A percentile compares a stretch with the other conserved stretches of the same genome.
phyloP scores from a whole-genome alignment of 1,140 invertebrate species.

The Drosophila athabasca region DNA sequence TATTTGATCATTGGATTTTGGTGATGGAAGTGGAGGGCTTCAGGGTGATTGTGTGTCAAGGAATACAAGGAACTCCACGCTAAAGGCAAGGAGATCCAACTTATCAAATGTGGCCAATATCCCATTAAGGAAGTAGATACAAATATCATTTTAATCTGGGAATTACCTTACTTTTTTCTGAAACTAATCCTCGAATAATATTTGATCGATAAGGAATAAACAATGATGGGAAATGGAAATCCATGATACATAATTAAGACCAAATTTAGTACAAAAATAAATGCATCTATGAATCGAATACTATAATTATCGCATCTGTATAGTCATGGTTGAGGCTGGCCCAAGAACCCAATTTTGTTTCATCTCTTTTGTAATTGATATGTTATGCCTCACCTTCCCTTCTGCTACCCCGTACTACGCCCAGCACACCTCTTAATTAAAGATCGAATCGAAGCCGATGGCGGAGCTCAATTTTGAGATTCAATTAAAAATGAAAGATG shows the following conservation, averaged over 20 bases:
- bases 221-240: no score
- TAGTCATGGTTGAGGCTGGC: slow-evolving; percentile 4
- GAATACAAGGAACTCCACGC: not conserved
- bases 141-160: no score
- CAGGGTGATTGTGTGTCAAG: slow-evolving; percentile 24
- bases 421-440: slow-evolving; percentile 48
- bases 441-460: slow-evolving; percentile 47
- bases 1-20: slow-evolving; percentile 33
- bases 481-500: slow-evolving; percentile 54
- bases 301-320: slow-evolving; percentile 30
- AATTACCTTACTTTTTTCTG: no score
- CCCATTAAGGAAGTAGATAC: no score
- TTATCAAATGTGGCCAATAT: no score
- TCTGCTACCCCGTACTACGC: slow-evolving; percentile 1
- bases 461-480: slow-evolving; percentile 43
- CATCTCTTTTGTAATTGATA: slow-evolving; percentile 56
- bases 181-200: no score
- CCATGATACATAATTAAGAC: no score
- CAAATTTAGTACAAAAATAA: not conserved
- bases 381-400: slow-evolving; percentile 45
- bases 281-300: slow-evolving; percentile 7
- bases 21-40: slow-evolving; percentile 12
- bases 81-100: no score
- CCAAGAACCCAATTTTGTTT: slow-evolving; percentile 36
- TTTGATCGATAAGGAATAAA: no score